These are phyloP conservation scores for Brachionus sp. DNA, from an alignment of 1,140 invertebrate genomes.

Conservation along the genomic window DNA sequence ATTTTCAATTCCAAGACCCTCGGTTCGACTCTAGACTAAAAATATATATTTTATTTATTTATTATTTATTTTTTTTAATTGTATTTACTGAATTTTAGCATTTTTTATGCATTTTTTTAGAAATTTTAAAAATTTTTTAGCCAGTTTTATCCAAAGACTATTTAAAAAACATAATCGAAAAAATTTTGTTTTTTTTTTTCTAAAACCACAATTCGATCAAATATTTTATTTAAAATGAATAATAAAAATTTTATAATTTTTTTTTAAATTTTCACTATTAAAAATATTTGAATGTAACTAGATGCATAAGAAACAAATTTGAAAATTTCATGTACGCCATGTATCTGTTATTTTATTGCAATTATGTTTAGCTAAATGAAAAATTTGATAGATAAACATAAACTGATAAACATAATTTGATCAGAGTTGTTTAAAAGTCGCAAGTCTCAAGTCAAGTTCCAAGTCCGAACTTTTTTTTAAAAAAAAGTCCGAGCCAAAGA, in stretches of 20 bases:
- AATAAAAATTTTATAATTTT: neutral
- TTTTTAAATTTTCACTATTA: no score
- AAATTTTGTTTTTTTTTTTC: neutral
- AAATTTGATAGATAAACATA: no score
- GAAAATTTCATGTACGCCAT: no score
- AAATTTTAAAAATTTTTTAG: neutral
- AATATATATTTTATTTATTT: neutral
- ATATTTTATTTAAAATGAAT: neutral
- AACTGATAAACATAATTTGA: no score
- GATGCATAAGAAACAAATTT: no score
- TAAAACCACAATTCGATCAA: neutral
- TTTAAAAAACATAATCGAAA: neutral
- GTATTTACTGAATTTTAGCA: constrained; percentile 7
- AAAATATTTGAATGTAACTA: no score
- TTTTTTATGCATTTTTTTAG: neutral
- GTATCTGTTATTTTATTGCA: no score
- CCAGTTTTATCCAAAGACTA: neutral
- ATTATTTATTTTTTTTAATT: constrained; percentile 14
- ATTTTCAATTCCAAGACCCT: neutral
- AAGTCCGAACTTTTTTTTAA: no score
- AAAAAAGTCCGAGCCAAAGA: no score
- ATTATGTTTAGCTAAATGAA: no score
- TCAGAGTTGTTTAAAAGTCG: no score
- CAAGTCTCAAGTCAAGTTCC: no score
- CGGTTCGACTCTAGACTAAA: neutral